Evolutionary conservation across 37 sponge, comb jelly and placozoan species (phyloP), one percentile per base, ranked within the genome.

Genomic region (Chondrosia reniformis): DNA sequence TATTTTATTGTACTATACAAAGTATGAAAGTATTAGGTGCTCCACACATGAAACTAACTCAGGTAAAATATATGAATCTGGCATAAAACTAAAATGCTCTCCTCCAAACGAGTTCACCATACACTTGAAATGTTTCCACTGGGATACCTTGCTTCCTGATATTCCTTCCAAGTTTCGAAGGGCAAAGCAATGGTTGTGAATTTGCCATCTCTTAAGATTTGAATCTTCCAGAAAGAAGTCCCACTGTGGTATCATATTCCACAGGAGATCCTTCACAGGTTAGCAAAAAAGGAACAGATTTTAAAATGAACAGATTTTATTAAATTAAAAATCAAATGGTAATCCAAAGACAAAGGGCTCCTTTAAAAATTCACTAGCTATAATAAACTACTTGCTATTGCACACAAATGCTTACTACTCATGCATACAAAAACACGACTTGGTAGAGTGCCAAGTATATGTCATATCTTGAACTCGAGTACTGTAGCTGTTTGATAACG

Each of bases 201-300:
- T 61, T 81, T 94, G 94, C 94, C 94, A 94, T 4, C 82, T 81
- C 34, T 84, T 83, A 27, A 91, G 94, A 46, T 83, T 69, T 52
- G 57, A 32, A 2, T 46, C 56, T 4, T 79, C 67, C 9, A 71
- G 76, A 12, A 94, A 33, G 76, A 72, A 80, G 56, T 84, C 84
- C 94, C 90, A 89, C 74, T 89, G 94, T 13, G 94, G 94, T 1
- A 89, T 64, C 88, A 94, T 86, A 19, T 85, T 84, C 94, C 94
- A 94, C 32, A 94, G 54, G 33, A 94, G 82, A 80, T 93, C 93
- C 91, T 90, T 39, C 12, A 65, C 2, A 22, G 73, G n/a, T n/a
- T n/a, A n/a, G n/a, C n/a, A n/a, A n/a, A n/a, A n/a, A n/a, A n/a
- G n/a, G n/a, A n/a, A n/a, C n/a, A n/a, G n/a, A n/a, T n/a, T n/a